Evolutionary conservation across 2,113 vertebrate species (phyloP).

Genomic region (Larimichthys polyactis): DNA sequence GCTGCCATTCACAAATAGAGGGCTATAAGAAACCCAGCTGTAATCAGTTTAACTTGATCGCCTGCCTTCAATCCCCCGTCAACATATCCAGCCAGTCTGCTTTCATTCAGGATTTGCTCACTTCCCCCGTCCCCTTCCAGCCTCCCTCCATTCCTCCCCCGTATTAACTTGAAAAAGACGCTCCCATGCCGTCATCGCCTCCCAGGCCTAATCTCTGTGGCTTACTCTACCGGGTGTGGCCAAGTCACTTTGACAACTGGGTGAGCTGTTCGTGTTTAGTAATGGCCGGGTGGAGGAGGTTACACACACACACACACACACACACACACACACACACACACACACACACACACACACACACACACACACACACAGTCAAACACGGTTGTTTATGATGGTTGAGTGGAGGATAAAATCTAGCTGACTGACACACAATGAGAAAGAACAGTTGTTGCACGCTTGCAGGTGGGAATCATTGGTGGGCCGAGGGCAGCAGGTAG

Average conservation of each 20-base stretch:
- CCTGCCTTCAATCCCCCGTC: slow-evolving; percentile 38
- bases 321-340: not conserved
- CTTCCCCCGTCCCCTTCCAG: slow-evolving; percentile 32
- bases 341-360: no score
- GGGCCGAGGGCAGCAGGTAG: slow-evolving; percentile 37
- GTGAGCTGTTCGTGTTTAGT: slow-evolving; percentile 69
- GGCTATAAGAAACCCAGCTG: slow-evolving; percentile 44
- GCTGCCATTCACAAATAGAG: slow-evolving; percentile 70
- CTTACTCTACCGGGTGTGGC: slow-evolving; percentile 72
- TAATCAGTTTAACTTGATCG: slow-evolving; percentile 76
- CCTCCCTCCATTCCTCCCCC: slow-evolving; percentile 7
- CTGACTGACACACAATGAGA: slow-evolving; percentile 40
- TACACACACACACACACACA: slow-evolving; percentile 19
- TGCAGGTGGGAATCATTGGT: slow-evolving; percentile 47
- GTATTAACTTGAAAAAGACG: slow-evolving; percentile 63
- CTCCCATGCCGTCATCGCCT: slow-evolving; percentile 71
- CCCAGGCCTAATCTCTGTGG: slow-evolving; percentile 63
- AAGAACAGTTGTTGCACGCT: slow-evolving; percentile 25
- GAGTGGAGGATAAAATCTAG: slow-evolving; percentile 37
- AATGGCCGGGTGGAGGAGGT: slow-evolving; percentile 48
- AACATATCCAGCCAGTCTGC: slow-evolving; percentile 47
- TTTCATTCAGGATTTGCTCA: slow-evolving; percentile 75
- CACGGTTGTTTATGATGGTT: slow-evolving; percentile 50
- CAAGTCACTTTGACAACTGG: slow-evolving; percentile 72
- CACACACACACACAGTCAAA: not conserved